Evolutionary conservation across 1,140 invertebrate genomes (phyloP), one percentile per base, ranked within the genome.

Genomic region (Hyposmocoma kahamanoa): DNA sequence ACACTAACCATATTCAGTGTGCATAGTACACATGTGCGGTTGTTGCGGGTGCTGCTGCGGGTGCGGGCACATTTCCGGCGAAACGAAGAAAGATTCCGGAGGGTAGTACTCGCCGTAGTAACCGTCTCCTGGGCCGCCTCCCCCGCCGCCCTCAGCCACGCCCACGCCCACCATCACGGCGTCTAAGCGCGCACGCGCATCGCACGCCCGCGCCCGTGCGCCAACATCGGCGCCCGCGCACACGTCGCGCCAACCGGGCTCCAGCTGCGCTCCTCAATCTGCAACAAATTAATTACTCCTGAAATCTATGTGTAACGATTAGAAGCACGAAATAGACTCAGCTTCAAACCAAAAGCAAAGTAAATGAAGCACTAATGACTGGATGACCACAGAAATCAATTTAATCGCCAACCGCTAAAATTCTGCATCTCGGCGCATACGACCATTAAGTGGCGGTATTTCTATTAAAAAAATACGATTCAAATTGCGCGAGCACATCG

Each of bases 41-140:
- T 84, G 81, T 56, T 81, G 81, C 19, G 79, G 82, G 43, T 85
- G 84, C 60, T 83, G 80, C 56, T 78, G 73, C 17, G 81, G 81
- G 42, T 82, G 80, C 41, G 74, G 74, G 56, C 81, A 85, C 78
- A 86, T 83, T 60, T 87, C 84, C 36, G 71, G 76, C 53, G 75
- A 72, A 56, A 83, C 73, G 72, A 79, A 87, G 73, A 85, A 86
- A 38, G 62, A 65, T 57, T 86, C 83, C 22, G 71, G 67, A 42
- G 74, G 70, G 73, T 84, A 85, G 72, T 84, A 84, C 63, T 85
- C 83, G 55, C 78, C 80, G 76, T 86, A 86, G 62, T 82, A 80
- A 52, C 59, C 56, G 54, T 73, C 64, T 42, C 52, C 22, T 55
- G 67, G 61, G 53, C 50, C 65, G 47, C 62, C 68, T 56, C 57